Base-by-base conservation (phyloP, 1,140 invertebrate genomes). In the Scaptomyza graminum region DNA sequence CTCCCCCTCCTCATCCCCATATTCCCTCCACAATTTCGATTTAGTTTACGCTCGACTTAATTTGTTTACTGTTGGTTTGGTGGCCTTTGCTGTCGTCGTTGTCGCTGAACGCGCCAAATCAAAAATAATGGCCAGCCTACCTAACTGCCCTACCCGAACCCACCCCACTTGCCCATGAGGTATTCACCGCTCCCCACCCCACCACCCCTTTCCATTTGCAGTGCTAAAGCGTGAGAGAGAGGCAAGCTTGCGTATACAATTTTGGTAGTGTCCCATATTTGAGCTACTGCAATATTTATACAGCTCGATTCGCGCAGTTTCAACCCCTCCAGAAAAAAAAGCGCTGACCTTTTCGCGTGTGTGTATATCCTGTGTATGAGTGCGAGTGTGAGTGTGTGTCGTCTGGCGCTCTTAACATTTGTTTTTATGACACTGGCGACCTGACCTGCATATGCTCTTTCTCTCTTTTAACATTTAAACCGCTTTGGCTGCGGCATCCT, bases 31-130 rank as follows among this genome's bases (percentile, higher is more conserved):
- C 37, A 12, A n/a, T n/a, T 41, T 60, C 74, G 81, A 79, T 70
- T 74, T 66, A 88, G 56, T 87, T 87, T 82, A 87, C 82, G 82
- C 82, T 87, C 78, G 82, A 87, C 82, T 87, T 87, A 87, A 87
- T 87, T 87, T 87, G 82, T 85, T 85, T 85, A 85, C 82, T 85
- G 82, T 82, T 87, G 82, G 82, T 87, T 87, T 82, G 78, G 74
- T 68, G 81, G 74, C 77, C 80, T 80, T 85, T 52, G 81, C 79
- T 76, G 56, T 63, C 76, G 78, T 69, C 80, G 76, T 66, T 69
- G 68, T 9, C 31, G 31, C 31, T 34, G 31, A 34, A 34, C 73
- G 59, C 73, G 81, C 81, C 54, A 75, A 73, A 73, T 73, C 70
- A 68, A 73, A 73, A 73, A 73, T 73, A 73, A 73, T 73, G 70